Evolutionary conservation across 2,797 vertebrate species (phyloP), one percentile per base, ranked within the genome.

Genomic region (Alauda arvensis): DNA sequence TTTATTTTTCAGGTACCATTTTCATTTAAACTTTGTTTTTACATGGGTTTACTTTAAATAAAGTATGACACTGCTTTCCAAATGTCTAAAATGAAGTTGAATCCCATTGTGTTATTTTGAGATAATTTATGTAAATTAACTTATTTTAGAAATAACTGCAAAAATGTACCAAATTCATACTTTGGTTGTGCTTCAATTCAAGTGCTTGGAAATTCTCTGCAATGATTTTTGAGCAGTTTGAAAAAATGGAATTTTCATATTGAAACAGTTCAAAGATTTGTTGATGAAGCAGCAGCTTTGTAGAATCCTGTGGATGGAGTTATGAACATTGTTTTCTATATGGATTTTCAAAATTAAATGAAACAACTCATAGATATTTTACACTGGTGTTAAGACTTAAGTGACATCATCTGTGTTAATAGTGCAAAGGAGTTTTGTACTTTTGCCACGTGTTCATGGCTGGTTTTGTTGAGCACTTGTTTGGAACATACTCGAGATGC

Each of bases 1-100:
- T 98, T 98, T 97, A 97, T 97, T 98, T 97, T 97, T 97, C 97
- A 97, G 96, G 96, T 96, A 96, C 96, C 96, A 95, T 98, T 97
- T 97, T 97, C 96, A 97, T 97, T 98, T 97, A 97, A 96, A 97
- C 96, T 97, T 97, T 97, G 97, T 98, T 98, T 97, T 98, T 98
- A 98, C 97, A 96, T 98, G 97, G 97, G 97, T 98, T 98, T 97
- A 97, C 98, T 98, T 98, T 98, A 97, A 99, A 98, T 97, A 97
- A 97, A 97, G 96, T 97, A 96, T 96, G 96, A 97, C 95, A 96
- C 96, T 97, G 96, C 96, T 97, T 97, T 97, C 97, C 95, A 97
- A 97, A 97, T 95, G 96, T 96, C 94, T 97, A 94, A 95, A 96
- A 95, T 83, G 92, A 96, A 96, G 93, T 95, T 91, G 96, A 96